Evolutionary conservation across 2,797 vertebrate species (phyloP).

Genomic region (Propithecus perrieri): DNA sequence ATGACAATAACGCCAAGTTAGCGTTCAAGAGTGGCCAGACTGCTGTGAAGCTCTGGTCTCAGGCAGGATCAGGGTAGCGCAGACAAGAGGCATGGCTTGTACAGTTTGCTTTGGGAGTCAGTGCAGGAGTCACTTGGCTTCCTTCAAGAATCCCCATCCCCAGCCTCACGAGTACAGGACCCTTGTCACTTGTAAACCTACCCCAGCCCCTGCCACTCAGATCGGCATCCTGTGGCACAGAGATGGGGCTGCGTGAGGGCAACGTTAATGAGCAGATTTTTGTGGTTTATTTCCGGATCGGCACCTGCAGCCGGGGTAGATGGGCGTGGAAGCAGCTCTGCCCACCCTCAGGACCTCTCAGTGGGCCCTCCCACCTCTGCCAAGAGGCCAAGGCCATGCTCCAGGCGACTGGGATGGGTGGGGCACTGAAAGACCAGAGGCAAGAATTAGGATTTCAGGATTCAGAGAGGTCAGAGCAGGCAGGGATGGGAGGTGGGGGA

Average conservation of each 20-base stretch:
- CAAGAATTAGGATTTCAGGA: background rate
- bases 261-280: background rate
- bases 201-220: background rate
- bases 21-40: fast-evolving
- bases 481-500: too few relatives aligned
- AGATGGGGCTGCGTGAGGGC: background rate
- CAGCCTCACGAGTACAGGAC: background rate
- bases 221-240: background rate
- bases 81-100: background rate
- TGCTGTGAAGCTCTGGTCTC: background rate
- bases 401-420: background rate
- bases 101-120: background rate
- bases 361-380: background rate
- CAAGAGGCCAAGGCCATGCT: background rate
- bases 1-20: background rate
- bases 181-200: background rate
- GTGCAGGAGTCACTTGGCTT: background rate
- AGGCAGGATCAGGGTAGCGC: background rate
- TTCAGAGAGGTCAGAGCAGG: background rate
- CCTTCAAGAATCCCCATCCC: background rate
- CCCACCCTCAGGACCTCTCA: background rate
- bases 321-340: background rate
- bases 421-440: background rate
- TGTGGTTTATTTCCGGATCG: background rate
- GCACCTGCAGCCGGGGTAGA: fast-evolving